Percentiles rank a stretch among this genome's conserved stretches.
phyloP scores from a whole-genome alignment of 2,113 vertebrate species.

The Pachyramphus minor region DNA sequence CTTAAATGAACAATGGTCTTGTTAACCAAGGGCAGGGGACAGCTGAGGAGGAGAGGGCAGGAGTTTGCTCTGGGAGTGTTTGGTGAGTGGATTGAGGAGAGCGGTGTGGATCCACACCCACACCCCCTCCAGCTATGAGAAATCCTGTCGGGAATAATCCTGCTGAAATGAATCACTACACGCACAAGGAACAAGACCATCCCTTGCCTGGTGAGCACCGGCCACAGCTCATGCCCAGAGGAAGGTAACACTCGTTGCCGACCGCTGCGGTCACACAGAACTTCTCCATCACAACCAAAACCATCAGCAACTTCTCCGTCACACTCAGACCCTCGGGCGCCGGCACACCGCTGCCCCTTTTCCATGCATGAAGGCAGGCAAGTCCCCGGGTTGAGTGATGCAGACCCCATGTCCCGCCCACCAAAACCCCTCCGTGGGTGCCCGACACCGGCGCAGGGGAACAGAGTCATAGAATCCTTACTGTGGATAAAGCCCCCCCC shows the following conservation, averaged over 20 bases:
- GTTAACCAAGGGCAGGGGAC: rapidly evolving
- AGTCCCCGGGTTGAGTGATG: rapidly evolving
- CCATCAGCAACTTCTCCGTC: not conserved
- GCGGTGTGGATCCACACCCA: rapidly evolving
- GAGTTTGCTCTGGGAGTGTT: not conserved
- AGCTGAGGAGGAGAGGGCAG: not conserved
- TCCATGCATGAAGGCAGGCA: rapidly evolving
- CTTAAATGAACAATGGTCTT: not conserved
- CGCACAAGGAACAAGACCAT: rapidly evolving
- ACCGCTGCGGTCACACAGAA: not conserved
- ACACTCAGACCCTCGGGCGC: rapidly evolving
- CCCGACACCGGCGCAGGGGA: not conserved
- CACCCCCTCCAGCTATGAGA: rapidly evolving
- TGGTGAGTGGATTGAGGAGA: not conserved
- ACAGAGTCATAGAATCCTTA: rapidly evolving
- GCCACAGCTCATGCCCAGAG: not conserved
- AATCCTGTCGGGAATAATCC: rapidly evolving
- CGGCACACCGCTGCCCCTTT: rapidly evolving
- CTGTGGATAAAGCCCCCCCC: not conserved
- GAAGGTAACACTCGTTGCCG: not conserved
- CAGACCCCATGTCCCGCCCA: rapidly evolving
- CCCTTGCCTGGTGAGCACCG: rapidly evolving
- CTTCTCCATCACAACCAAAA: not conserved
- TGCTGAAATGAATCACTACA: rapidly evolving
- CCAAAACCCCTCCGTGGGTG: rapidly evolving